Evolutionary conservation across 2,888 invertebrate species (phyloP), one percentile per base, ranked within the genome.

Genomic region (Drosophila paranaensis): DNA sequence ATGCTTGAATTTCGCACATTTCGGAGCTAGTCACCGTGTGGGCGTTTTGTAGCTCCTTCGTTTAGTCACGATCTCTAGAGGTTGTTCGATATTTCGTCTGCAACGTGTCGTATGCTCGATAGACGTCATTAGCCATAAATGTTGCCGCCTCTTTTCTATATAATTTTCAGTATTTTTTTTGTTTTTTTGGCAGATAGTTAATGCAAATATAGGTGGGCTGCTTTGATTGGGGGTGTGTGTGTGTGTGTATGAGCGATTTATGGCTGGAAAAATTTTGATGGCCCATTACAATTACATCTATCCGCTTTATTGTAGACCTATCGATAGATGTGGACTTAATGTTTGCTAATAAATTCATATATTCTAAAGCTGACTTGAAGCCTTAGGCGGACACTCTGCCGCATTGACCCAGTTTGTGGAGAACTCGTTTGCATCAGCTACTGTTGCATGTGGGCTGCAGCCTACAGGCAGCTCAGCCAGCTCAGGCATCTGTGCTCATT

Each of bases 41-140:
- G 87, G 83, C 74, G 88, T n/a, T 25, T 2, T 3, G 45, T 6
- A 62, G 45, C 81, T 85, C 79, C 81, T 77, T 71, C 66, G 74
- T 79, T 74, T 71, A 75, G 87, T 87, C 85, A 89, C 87, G 88
- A 89, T 81, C 79, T 64, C 30, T 58, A 40, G 51, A 62, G 56
- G 42, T 33, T 53, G 39, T 72, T 56, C 48, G 40, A 30, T 50
- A 33, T 66, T 48, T 48, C 30, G 39, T 27, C 30, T 35, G 43
- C 55, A 60, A 76, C 86, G 88, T 86, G 89, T 48, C 70, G 46
- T 43, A 45, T 25, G 54, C 13, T 60, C 58, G 37, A 64, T 55
- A 50, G 60, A 81, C 79, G 78, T 81, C 84, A 86, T 86, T 86
- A 86, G 58, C 76, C 57, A 54, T 54, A 60, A 64, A 62, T 42